phyloP scores from a whole-genome alignment of 2,888 invertebrate genomes.

The Trachelus iudaicus region DNA sequence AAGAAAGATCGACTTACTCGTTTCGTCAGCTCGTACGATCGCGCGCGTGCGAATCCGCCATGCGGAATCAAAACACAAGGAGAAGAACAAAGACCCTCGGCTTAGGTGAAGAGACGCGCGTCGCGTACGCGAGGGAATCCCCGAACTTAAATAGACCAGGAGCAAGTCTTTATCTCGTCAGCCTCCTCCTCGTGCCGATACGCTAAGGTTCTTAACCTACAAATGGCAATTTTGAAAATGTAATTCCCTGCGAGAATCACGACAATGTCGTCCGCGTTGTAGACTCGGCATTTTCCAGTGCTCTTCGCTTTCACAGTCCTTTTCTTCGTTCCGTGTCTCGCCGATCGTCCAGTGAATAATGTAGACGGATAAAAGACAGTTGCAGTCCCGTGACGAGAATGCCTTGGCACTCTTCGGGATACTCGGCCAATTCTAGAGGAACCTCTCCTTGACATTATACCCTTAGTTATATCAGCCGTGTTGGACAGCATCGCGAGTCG shows the following conservation, averaged over 20 bases:
- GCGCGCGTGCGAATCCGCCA: background rate
- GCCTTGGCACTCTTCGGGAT: background rate
- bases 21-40: background rate
- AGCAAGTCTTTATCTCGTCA: background rate
- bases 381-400: background rate
- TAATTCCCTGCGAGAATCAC: background rate
- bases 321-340: background rate
- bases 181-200: background rate
- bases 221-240: background rate
- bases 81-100: background rate
- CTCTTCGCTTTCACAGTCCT: background rate
- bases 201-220: background rate
- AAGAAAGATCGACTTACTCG: background rate
- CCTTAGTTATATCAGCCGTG: background rate
- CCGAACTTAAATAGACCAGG: background rate
- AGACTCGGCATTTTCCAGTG: background rate
- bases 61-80: background rate
- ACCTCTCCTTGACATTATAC: conserved; percentile 1
- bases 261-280: background rate
- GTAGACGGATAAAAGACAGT: background rate
- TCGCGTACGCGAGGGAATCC: background rate
- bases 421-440: background rate
- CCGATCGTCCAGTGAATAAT: background rate
- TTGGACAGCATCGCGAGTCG: background rate
- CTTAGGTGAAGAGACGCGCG: background rate